Evolutionary conservation across 35 echinoderm and acorn worm genomes (phyloP), one percentile per base, ranked within the genome.

Genomic region (Patiria miniata): DNA sequence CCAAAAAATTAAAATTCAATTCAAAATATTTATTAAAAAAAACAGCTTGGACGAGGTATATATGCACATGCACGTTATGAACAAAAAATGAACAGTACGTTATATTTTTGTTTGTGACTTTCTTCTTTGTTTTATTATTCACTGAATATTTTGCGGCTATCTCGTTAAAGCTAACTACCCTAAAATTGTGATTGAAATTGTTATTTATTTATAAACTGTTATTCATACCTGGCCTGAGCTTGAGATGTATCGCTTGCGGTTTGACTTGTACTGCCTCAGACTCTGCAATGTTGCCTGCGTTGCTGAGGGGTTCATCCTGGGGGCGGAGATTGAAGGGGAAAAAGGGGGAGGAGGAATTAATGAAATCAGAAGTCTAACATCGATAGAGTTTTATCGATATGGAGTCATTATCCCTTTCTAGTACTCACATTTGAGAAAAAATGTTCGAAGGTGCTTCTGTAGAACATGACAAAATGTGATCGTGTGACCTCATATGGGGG

Each of bases 221-320:
- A 47, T 4, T 44, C 88, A 69, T 78, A 95, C 93, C 93, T 83
- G 85, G 89, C 88, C 93, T 68, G 1, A 95, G 84, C 30, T 79
- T 91, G 1, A 95, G 80, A 21, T 58, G 60, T 8, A 95, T 79
- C 32, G 58, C 50, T 29, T 95, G 93, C 26, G 93, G 93, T 65
- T 88, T 95, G 39, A 95, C 81, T 86, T 95, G 93, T 5, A 95
- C 93, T 33, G 89, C 89, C 39, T 86, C 38, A 34, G 79, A 77
- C 6, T 44, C 53, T 5, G 91, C 21, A 52, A 55, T 33, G 19
- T 36, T 40, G 15, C 93, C 93, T 44, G 93, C 93, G 85, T 95
- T 79, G 80, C 93, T 95, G n/a, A 95, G 84, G 7, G 89, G 84
- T 15, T 33, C 40, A 83, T 91, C 85, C 93, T 95, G 77, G 83